Evolutionary conservation across 2,113 vertebrate genomes (phyloP), one percentile per base, ranked within the genome.

Genomic region (Acrocephalus arundinaceus): DNA sequence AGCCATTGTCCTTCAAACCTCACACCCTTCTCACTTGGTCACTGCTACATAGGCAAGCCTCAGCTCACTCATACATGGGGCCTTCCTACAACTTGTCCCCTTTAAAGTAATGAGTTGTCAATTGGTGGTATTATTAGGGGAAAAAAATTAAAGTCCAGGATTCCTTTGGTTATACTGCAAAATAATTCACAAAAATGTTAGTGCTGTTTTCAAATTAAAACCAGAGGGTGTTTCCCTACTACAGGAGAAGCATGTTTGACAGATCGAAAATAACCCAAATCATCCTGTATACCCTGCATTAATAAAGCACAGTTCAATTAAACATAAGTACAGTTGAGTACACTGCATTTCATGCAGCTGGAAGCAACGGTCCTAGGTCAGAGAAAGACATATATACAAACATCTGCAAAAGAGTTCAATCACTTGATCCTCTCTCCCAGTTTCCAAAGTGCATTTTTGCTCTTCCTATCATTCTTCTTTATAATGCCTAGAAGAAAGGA

Each of bases 221-320:
- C 41, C 68, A 68, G 74, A 79, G 45, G 5, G 24, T 46, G 49
- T n/a, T 88, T 54, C 33, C 51, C 28, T 66, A 10, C 13, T 54
- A n/a, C 24, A 90, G 23, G 6, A 37, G 35, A 85, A 84, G 51
- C 25, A 20, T 13, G 8, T 68, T 48, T 77, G 59, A 88, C 35
- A 63, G 45, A 45, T 35, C 66, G 7, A 90, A 81, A 24, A 59
- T 20, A 46, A 4, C 16, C 10, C 74, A 81, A 73, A 21, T 27
- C 48, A 61, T 25, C 57, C 39, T 45, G 16, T 41, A 80, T 11
- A 71, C n/a, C 57, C 33, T 66, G 37, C 41, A 73, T 49, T 79
- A 75, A 74, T 65, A 78, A 90, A 87, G 71, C 28, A 79, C 61
- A 91, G 73, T 8, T 25, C 37, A 78, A 78, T 65, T 91, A 28